Percentiles rank a stretch among this genome's conserved stretches.
Evolutionary conservation across 2,888 invertebrate genomes (phyloP).

Genomic region (Acanthosepion esculentum): DNA sequence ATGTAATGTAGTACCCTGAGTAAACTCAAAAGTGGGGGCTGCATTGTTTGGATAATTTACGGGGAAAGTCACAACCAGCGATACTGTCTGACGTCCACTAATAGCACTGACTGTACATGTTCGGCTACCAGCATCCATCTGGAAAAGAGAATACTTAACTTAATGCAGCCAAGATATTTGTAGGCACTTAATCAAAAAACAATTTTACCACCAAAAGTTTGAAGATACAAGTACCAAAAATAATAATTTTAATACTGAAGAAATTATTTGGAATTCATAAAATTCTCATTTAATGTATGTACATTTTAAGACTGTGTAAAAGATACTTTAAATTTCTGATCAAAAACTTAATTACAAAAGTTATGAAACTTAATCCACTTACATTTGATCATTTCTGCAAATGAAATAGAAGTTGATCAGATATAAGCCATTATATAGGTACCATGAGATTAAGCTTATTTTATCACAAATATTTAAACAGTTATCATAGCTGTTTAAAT

Average conservation of each 20-base stretch:
- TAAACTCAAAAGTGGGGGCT: conserved; percentile 81
- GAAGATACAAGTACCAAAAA: neutral
- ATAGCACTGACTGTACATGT: conserved; percentile 79
- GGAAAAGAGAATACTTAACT: conserved; percentile 50
- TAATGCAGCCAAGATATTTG: neutral
- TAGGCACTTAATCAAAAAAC: neutral
- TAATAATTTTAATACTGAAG: neutral
- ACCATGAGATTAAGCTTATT: too few relatives aligned
- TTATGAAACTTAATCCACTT: too few relatives aligned
- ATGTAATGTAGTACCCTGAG: conserved; percentile 79
- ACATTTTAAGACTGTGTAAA: neutral
- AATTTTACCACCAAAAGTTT: neutral
- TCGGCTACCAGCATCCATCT: conserved; percentile 79
- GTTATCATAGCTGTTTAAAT: too few relatives aligned
- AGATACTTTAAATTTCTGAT: neutral
- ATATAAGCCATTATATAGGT: too few relatives aligned
- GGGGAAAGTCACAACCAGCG: conserved; percentile 81
- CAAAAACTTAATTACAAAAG: too few relatives aligned
- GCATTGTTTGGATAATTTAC: conserved; percentile 83
- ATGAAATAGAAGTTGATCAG: too few relatives aligned
- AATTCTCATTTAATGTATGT: neutral
- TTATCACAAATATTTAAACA: too few relatives aligned
- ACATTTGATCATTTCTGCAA: too few relatives aligned
- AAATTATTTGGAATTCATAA: neutral
- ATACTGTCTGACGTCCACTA: conserved; percentile 70